These are phyloP conservation scores for Pelagia noctiluca DNA, from an alignment of 30 jellyfish, hydroid and myxozoan genomes.

Conservation along the genomic window DNA sequence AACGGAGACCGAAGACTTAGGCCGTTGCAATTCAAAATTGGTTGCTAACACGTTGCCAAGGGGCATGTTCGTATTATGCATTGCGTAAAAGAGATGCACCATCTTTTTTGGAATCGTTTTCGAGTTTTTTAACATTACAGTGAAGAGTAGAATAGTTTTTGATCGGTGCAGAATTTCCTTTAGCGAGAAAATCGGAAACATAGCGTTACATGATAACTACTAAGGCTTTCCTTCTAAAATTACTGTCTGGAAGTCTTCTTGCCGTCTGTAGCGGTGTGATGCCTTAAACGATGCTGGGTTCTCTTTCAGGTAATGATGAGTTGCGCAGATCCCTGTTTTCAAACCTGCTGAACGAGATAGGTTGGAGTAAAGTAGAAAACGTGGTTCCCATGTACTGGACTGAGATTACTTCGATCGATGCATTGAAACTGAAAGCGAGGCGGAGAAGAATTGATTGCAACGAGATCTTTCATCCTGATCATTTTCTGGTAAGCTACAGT, in stretches of 20 bases:
- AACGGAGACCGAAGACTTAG: no score
- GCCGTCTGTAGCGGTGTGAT: neutral
- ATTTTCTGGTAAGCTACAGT: constrained; percentile 54
- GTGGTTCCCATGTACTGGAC: constrained; percentile 11
- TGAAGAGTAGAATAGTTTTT: no score
- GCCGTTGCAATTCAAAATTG: no score
- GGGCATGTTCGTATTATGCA: no score
- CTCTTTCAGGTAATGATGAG: neutral
- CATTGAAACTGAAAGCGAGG: neutral
- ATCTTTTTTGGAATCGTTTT: no score
- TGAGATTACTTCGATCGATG: neutral
- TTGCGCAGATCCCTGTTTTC: neutral
- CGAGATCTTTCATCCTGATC: constrained; percentile 60
- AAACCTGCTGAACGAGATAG: neutral
- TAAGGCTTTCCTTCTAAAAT: neutral
- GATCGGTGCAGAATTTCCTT: no score
- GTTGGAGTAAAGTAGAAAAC: neutral
- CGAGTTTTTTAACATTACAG: no score
- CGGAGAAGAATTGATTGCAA: constrained; percentile 4
- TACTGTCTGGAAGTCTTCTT: neutral
- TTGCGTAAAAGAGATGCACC: no score
- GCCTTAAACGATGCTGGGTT: neutral
- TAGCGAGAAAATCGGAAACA: no score
- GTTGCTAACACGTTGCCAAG: no score
- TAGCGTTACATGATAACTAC: neutral